These are phyloP conservation scores for Pteromalus puparum DNA, from an alignment of 1,140 invertebrate genomes.

Conservation along the genomic window DNA sequence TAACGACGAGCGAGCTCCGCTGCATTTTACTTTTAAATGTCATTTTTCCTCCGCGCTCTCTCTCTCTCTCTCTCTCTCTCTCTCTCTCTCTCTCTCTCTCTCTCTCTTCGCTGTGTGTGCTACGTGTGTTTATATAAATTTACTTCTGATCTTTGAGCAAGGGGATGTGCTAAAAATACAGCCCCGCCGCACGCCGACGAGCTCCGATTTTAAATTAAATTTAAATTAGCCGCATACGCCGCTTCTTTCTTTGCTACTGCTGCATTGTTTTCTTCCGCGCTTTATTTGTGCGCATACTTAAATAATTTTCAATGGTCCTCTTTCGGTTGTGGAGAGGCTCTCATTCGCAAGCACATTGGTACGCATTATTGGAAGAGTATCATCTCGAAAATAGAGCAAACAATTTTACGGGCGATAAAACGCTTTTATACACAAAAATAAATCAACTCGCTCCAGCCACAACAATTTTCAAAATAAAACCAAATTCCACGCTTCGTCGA, in stretches of 20 bases:
- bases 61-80: too few species aligned
- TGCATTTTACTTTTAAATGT: conserved; percentile 28
- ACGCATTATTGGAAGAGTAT: too few species aligned
- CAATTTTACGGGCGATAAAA: background rate
- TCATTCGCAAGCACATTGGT: too few species aligned
- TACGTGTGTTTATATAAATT: conserved; percentile 14
- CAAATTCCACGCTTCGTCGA: background rate
- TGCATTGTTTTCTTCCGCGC: too few species aligned
- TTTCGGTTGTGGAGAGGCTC: too few species aligned
- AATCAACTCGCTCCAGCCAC: background rate
- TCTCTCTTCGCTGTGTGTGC: too few species aligned
- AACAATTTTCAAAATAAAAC: background rate
- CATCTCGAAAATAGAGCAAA: too few species aligned
- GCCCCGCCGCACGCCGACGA: background rate
- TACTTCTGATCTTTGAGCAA: conserved; percentile 3
- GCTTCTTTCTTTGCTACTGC: background rate
- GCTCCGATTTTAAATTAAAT: conserved; percentile 9
- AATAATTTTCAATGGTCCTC: too few species aligned
- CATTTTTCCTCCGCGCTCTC: background rate
- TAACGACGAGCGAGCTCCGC: background rate
- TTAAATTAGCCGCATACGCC: background rate
- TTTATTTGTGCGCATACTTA: too few species aligned
- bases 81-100: too few species aligned
- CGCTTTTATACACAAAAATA: background rate
- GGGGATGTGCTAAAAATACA: conserved; percentile 3